A percentile compares a stretch with the other conserved stretches of the same genome.
Evolutionary conservation across 2,888 invertebrate species (phyloP).

Genomic region (Lamproptera curius): DNA sequence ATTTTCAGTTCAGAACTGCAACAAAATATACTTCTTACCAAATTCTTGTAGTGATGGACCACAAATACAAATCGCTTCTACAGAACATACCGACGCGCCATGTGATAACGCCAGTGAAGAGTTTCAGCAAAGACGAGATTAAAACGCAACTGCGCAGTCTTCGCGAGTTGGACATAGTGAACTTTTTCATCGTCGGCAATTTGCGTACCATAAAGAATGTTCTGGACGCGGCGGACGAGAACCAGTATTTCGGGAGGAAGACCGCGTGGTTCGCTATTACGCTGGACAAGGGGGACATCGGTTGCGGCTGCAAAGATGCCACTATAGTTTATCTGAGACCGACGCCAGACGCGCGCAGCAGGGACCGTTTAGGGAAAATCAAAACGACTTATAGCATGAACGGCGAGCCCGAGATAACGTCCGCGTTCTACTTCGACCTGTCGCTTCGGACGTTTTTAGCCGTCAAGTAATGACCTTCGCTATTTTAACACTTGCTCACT

Average conservation of each 20-base stretch:
- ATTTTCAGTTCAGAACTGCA: too few species aligned
- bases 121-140: conserved; percentile 79
- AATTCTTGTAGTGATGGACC: conserved; percentile 87
- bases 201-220: conserved; percentile 83
- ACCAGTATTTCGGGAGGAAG: conserved; percentile 88
- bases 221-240: conserved; percentile 83
- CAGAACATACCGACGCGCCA: conserved; percentile 95
- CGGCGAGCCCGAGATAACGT: conserved; percentile 85
- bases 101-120: conserved; percentile 84
- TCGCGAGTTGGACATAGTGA: conserved; percentile 90
- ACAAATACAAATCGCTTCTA: conserved; percentile 93
- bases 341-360: conserved; percentile 81
- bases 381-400: conserved; percentile 85
- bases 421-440: conserved; percentile 93
- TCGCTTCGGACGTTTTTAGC: conserved; percentile 84
- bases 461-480: conserved; percentile 80
- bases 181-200: conserved; percentile 91
- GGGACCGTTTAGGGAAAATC: conserved; percentile 84
- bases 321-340: conserved; percentile 87
- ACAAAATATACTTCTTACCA: too few species aligned
- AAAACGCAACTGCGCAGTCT: conserved; percentile 84
- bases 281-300: conserved; percentile 84
- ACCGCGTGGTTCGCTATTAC: conserved; percentile 93
- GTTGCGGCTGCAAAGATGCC: conserved; percentile 87
- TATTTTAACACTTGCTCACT: conserved; percentile 45